Evolutionary conservation across 2,888 invertebrate species (phyloP).

Genomic region (Euphydryas editha): DNA sequence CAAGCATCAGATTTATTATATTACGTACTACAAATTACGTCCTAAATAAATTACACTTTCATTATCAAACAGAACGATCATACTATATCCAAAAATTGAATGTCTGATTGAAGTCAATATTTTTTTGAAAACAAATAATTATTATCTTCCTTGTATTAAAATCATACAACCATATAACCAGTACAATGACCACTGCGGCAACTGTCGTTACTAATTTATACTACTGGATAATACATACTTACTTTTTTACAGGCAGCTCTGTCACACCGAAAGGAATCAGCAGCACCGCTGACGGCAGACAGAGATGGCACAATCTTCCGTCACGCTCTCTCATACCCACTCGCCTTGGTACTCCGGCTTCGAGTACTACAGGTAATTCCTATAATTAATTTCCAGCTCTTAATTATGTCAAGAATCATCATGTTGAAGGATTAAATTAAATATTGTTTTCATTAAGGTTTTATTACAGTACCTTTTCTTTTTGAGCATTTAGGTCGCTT

Average conservation of each 20-base stretch:
- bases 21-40: too few species aligned
- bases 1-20: too few species aligned
- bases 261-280: constrained; percentile 81
- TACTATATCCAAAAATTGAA: too few species aligned
- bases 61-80: too few species aligned
- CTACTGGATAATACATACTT: not conserved
- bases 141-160: too few species aligned
- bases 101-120: too few species aligned
- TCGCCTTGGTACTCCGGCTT: constrained; percentile 82
- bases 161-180: too few species aligned
- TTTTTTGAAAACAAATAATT: too few species aligned
- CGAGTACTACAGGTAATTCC: constrained; percentile 81
- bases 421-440: not conserved
- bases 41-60: too few species aligned
- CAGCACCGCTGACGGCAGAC: constrained; percentile 80
- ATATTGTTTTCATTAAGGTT: not conserved
- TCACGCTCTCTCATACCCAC: constrained; percentile 80
- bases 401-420: not conserved
- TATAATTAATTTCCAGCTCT: not conserved
- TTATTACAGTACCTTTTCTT: not conserved
- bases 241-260: constrained; percentile 76
- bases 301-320: constrained; percentile 64
- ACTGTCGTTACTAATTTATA: too few species aligned
- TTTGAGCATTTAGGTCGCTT: too few species aligned
- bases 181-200: too few species aligned